phyloP scores from a whole-genome alignment of 2,888 invertebrate genomes.

The Drosophila subsilvestris region DNA sequence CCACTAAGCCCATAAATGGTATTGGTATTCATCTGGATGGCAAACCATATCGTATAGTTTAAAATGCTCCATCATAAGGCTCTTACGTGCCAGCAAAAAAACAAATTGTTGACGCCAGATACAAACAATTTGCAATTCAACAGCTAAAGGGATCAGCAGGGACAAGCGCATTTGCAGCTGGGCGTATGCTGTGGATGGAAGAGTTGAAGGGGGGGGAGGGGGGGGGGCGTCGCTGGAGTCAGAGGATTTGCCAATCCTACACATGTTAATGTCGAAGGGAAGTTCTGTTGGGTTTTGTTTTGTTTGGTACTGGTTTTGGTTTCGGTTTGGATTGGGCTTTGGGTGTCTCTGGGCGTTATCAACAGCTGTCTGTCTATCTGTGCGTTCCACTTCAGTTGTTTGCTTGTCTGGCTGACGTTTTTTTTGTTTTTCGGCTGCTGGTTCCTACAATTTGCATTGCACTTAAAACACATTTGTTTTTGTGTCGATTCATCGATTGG shows the following conservation, averaged over 20 bases:
- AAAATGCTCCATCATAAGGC: constrained; percentile 30
- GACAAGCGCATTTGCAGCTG: constrained; percentile 74
- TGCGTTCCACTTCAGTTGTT: constrained; percentile 35
- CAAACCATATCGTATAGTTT: constrained; percentile 38
- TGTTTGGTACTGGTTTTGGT: constrained; percentile 11
- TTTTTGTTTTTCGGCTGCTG: constrained; percentile 12
- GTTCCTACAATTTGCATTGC: constrained; percentile 49
- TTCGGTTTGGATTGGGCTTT: constrained; percentile 6
- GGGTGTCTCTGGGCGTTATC: constrained; percentile 52
- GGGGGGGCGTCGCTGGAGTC: constrained; percentile 7
- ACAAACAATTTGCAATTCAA: constrained; percentile 81
- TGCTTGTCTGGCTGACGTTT: not conserved
- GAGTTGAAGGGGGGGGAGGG: not conserved
- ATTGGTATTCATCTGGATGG: constrained; percentile 23
- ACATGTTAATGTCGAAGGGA: constrained; percentile 47
- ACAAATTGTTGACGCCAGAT: constrained; percentile 66
- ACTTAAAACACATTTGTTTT: constrained; percentile 62
- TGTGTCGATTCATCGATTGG: constrained; percentile 55
- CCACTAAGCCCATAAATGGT: constrained; percentile 24
- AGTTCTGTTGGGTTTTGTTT: constrained; percentile 12
- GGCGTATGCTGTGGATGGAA: not conserved
- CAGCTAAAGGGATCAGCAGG: constrained; percentile 77
- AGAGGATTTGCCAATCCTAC: constrained; percentile 47
- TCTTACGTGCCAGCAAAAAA: constrained; percentile 38
- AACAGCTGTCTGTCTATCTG: constrained; percentile 56